Evolutionary conservation across 2,113 vertebrate genomes (phyloP).

Genomic region (Thryonomys swinderianus): DNA sequence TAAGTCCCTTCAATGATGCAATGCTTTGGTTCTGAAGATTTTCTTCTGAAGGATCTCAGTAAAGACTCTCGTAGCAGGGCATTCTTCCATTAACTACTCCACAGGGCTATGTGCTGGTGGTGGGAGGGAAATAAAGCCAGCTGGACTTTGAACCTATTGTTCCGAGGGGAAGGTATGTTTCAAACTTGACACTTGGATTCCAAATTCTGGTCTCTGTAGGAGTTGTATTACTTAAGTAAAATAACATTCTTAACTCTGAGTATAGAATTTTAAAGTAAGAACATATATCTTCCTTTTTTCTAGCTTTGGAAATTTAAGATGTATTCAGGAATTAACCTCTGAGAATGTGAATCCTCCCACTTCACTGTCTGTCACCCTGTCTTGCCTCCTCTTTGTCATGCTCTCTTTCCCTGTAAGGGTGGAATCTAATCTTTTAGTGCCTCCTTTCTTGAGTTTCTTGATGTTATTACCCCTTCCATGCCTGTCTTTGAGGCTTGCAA

Average conservation of each 20-base stretch:
- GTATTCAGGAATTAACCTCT: constrained; percentile 59
- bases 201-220: constrained; percentile 45
- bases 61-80: constrained; percentile 55
- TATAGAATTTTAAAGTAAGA: constrained; percentile 53
- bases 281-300: not conserved
- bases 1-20: constrained; percentile 53
- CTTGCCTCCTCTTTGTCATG: not conserved
- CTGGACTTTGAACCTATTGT: constrained; percentile 19
- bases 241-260: constrained; percentile 51
- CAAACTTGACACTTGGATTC: constrained; percentile 30
- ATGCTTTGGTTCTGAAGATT: constrained; percentile 51
- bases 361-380: constrained; percentile 40
- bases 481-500: not conserved
- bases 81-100: constrained; percentile 25
- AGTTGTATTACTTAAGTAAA: constrained; percentile 61
- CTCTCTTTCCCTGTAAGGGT: constrained; percentile 55
- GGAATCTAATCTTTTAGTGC: constrained; percentile 5
- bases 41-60: constrained; percentile 56
- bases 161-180: constrained; percentile 58
- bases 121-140: not conserved
- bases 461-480: not conserved
- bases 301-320: constrained; percentile 61
- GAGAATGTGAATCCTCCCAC: constrained; percentile 64
- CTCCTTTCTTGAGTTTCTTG: constrained; percentile 31
- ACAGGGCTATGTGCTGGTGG: no score